Percentiles rank a stretch among this genome's conserved stretches.
These are phyloP conservation scores for Taenioides sp. DNA, from an alignment of 2,797 vertebrate species.

Conservation along the genomic window DNA sequence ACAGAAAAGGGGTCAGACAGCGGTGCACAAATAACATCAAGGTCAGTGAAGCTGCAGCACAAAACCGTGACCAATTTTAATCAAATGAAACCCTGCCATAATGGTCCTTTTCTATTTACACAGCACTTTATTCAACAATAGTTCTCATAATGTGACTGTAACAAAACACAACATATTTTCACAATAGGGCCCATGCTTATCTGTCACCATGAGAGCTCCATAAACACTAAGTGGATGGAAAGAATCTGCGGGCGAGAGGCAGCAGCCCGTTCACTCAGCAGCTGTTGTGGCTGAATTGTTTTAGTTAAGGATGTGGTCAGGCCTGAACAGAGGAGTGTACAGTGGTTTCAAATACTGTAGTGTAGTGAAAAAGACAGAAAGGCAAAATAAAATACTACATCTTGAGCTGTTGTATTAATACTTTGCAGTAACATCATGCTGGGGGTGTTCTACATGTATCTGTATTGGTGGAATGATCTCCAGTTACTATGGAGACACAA, in stretches of 20 bases:
- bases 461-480: too few relatives aligned
- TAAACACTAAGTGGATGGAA: conserved; percentile 77
- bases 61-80: conserved; percentile 19
- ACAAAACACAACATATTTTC: conserved; percentile 54
- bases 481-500: too few relatives aligned
- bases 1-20: conserved; percentile 3
- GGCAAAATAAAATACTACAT: neutral
- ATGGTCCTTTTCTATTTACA: conserved; percentile 36
- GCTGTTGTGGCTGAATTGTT: conserved; percentile 64
- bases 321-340: conserved; percentile 7
- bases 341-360: neutral
- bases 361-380: neutral
- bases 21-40: conserved; percentile 9
- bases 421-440: too few relatives aligned
- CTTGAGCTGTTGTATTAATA: too few relatives aligned
- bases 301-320: conserved; percentile 50
- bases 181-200: conserved; percentile 61
- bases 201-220: conserved; percentile 63
- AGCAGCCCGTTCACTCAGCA: conserved; percentile 65
- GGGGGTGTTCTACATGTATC: too few relatives aligned
- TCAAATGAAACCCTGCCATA: conserved; percentile 33
- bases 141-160: conserved; percentile 41
- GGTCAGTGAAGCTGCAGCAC: neutral
- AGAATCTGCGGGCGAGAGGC: conserved; percentile 69
- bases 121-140: conserved; percentile 36